Base-by-base conservation (phyloP, 2,888 invertebrate genomes). In the Colostygia pectinataria region DNA sequence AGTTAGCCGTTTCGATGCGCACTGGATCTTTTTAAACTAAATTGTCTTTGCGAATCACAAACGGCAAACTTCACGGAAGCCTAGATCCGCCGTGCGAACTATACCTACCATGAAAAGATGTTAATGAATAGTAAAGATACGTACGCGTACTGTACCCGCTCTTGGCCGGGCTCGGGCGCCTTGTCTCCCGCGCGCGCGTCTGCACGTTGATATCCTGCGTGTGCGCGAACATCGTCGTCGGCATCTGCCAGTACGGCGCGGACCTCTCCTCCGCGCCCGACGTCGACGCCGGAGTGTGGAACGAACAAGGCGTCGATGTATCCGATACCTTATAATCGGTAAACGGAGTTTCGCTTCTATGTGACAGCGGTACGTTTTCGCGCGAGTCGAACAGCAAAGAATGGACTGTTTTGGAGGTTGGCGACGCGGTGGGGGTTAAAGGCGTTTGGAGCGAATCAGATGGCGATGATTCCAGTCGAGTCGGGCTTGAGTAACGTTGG, bases 81-180 rank as follows among this genome's bases (percentile, higher is more conserved):
- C n/a, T n/a, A n/a, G n/a, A n/a, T n/a, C n/a, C n/a, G n/a, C n/a
- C n/a, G n/a, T n/a, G n/a, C n/a, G n/a, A n/a, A n/a, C n/a, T n/a
- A n/a, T n/a, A n/a, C n/a, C n/a, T n/a, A n/a, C n/a, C n/a, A n/a
- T n/a, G n/a, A n/a, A n/a, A n/a, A n/a, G n/a, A n/a, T n/a, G n/a
- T n/a, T n/a, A n/a, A n/a, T n/a, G n/a, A n/a, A n/a, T n/a, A n/a
- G n/a, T n/a, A n/a, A 1, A 7, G 3, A 25, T 2, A 68, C 77
- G 74, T 61, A 82, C 82, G 65, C 4, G 73, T 32, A 9, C 45
- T 73, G 41, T 68, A 74, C 32, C 61, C 65, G 45, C 55, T 63
- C 39, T 59, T 69, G 2, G 44, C 15, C 31, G 34, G 34, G 12
- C 31, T 44, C 2, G 14, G 0, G 6, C 28, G 44, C 8, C 39